Conservation (phyloP, 2,888 invertebrate species). For the Tryphoninae sp. region DNA sequence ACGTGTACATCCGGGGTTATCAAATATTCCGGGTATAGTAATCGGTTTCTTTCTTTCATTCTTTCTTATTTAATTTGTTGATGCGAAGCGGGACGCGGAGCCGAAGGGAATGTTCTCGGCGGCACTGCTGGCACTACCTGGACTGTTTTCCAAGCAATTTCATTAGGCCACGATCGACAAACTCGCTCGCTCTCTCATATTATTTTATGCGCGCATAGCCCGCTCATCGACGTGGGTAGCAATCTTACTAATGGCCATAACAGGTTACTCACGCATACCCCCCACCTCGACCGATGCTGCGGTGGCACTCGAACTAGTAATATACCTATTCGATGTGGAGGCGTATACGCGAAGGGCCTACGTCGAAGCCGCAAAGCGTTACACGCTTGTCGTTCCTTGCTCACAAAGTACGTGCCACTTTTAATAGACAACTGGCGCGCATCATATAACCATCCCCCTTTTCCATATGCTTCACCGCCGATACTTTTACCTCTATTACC, state of each 20-base stretch:
- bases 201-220: conserved; percentile 71
- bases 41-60: conserved; percentile 12
- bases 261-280: conserved; percentile 63
- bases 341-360: conserved; percentile 37
- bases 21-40: conserved; percentile 46
- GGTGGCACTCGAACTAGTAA: conserved; percentile 61
- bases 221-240: conserved; percentile 71
- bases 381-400: conserved; percentile 49
- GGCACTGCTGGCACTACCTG: conserved; percentile 43
- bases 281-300: conserved; percentile 60
- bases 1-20: background rate
- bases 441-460: conserved; percentile 10
- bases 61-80: conserved; percentile 62
- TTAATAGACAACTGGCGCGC: conserved; percentile 54
- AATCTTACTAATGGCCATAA: conserved; percentile 76
- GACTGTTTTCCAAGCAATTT: conserved; percentile 75
- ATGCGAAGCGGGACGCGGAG: conserved; percentile 31
- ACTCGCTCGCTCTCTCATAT: conserved; percentile 57
- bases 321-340: conserved; percentile 37
- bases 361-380: conserved; percentile 25
- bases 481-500: conserved; percentile 49
- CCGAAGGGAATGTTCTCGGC: background rate
- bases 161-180: conserved; percentile 74
- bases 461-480: conserved; percentile 30
- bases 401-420: conserved; percentile 53